Evolutionary conservation across 2,797 vertebrate species (phyloP).

Genomic region (Lophius americanus): DNA sequence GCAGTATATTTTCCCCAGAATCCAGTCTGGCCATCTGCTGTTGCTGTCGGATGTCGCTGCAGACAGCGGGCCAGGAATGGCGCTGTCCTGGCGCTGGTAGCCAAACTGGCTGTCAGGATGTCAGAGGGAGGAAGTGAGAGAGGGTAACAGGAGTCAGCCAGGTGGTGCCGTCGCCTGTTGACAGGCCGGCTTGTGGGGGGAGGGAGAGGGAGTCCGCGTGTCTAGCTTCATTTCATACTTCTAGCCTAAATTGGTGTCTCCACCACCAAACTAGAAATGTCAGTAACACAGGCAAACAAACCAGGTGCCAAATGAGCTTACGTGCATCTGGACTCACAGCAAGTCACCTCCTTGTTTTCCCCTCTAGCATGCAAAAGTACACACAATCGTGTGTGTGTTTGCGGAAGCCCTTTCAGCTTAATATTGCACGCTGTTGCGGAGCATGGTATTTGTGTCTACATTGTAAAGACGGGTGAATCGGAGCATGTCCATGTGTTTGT

Average conservation of each 20-base stretch:
- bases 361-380: constrained; percentile 13
- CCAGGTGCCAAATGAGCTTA: background rate
- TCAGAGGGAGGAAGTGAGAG: constrained; percentile 41
- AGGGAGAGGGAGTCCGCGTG: background rate
- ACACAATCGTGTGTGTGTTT: background rate
- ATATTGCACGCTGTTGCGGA: constrained; percentile 26
- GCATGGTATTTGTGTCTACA: constrained; percentile 30
- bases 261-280: constrained; percentile 58
- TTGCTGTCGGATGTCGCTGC: constrained; percentile 48
- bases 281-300: too few species aligned
- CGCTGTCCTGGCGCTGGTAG: constrained; percentile 51
- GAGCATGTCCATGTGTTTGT: constrained; percentile 67
- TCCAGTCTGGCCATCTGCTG: constrained; percentile 68
- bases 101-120: constrained; percentile 67
- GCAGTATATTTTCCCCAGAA: constrained; percentile 51
- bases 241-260: constrained; percentile 70
- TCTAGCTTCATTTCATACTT: constrained; percentile 49
- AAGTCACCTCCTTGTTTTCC: constrained; percentile 53
- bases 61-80: constrained; percentile 55
- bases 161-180: constrained; percentile 67
- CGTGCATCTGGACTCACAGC: constrained; percentile 32
- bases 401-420: constrained; percentile 38
- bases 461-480: constrained; percentile 54
- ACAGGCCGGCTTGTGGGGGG: constrained; percentile 33
- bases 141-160: constrained; percentile 53